Evolutionary conservation across 1,140 invertebrate species (phyloP).

Genomic region (Mya arenaria): DNA sequence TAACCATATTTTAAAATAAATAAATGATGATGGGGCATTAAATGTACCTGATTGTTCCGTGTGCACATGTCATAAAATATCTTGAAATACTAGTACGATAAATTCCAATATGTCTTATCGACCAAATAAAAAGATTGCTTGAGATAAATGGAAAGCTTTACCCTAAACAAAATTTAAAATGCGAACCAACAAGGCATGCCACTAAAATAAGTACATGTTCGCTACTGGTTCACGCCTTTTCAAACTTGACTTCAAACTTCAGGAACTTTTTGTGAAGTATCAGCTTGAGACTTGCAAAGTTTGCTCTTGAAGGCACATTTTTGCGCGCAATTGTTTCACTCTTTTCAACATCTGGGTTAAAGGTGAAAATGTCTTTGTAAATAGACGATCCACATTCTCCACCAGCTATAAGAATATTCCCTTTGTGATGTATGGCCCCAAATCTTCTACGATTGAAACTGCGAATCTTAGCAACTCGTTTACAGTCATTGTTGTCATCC

Average conservation of each 20-base stretch:
- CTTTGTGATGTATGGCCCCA: constrained; percentile 64
- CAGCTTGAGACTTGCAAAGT: constrained; percentile 67
- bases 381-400: constrained; percentile 63
- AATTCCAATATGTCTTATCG: no score
- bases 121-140: no score
- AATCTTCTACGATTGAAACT: constrained; percentile 65
- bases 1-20: no score
- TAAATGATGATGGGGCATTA: no score
- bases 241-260: constrained; percentile 47
- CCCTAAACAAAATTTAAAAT: no score
- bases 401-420: constrained; percentile 61
- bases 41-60: no score
- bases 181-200: no score
- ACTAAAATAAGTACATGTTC: no score
- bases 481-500: constrained; percentile 45
- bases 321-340: constrained; percentile 41
- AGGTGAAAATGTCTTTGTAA: constrained; percentile 61
- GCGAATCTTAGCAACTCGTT: constrained; percentile 55
- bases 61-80: no score
- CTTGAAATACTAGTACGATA: no score
- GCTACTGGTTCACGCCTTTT: not conserved
- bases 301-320: constrained; percentile 64
- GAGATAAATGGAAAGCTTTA: no score
- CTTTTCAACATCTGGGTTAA: constrained; percentile 58
- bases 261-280: constrained; percentile 68